Percentiles rank a stretch among this genome's conserved stretches.
Conservation (phyloP, 2,888 invertebrate species). For the Dicycla oo region DNA sequence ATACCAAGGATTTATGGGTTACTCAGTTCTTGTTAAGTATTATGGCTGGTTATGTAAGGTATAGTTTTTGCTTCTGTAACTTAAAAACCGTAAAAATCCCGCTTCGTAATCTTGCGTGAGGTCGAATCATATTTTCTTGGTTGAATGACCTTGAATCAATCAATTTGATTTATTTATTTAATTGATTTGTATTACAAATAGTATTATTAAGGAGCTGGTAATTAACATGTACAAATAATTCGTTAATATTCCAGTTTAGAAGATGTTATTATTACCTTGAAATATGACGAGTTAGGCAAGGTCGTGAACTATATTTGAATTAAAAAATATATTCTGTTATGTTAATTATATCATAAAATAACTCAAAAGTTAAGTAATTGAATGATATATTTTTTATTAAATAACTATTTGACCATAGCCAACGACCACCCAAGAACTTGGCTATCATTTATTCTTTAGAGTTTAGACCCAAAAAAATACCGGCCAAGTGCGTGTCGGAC, state of each 20-base stretch:
- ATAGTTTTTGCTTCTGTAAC: conserved; percentile 10
- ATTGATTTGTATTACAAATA: not conserved
- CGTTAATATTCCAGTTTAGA: not conserved
- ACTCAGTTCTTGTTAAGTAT: not conserved
- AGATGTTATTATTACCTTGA: not conserved
- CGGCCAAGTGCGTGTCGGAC: too few relatives aligned
- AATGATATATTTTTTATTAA: not conserved
- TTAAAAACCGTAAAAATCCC: conserved; percentile 29
- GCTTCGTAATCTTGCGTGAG: conserved; percentile 33
- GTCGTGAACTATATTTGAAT: not conserved
- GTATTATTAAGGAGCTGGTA: not conserved
- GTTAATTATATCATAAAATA: not conserved
- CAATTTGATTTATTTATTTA: not conserved
- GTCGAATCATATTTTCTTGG: conserved; percentile 17
- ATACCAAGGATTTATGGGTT: conserved; percentile 3
- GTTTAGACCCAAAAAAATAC: conserved; percentile 22
- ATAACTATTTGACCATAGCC: not conserved
- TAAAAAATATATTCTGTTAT: not conserved
- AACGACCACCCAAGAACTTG: conserved; percentile 44
- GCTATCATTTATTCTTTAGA: too few relatives aligned
- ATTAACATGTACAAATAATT: not conserved
- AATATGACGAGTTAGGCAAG: not conserved
- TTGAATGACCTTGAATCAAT: conserved; percentile 20
- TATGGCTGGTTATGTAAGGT: not conserved
- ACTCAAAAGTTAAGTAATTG: not conserved